These are phyloP conservation scores for Amblyraja radiata DNA, from an alignment of 2,797 vertebrate species.

Conservation along the genomic window DNA sequence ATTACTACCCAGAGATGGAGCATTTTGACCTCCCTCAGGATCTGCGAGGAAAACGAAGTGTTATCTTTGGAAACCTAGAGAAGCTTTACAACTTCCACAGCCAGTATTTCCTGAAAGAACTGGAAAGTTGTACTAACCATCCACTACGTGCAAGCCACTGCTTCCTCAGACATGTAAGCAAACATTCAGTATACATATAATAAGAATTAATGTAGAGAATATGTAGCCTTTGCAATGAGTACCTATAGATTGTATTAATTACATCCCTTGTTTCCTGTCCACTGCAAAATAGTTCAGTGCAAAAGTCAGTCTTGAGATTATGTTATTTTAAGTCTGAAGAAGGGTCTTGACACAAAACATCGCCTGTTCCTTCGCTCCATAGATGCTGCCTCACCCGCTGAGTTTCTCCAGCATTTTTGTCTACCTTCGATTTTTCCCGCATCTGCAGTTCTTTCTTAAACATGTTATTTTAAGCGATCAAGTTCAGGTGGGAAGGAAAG, in stretches of 20 bases:
- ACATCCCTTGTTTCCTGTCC: neutral
- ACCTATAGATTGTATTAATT: neutral
- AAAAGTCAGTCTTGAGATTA: neutral
- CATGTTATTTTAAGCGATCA: neutral
- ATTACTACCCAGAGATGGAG: conserved; percentile 92
- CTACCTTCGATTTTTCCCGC: too few species aligned
- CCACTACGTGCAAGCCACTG: conserved; percentile 81
- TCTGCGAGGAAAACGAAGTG: conserved; percentile 77
- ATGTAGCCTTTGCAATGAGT: neutral
- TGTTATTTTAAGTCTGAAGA: neutral
- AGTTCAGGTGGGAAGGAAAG: neutral
- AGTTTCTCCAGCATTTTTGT: too few species aligned
- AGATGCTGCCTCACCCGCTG: too few species aligned
- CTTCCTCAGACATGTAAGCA: conserved; percentile 83
- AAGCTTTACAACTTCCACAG: conserved; percentile 87
- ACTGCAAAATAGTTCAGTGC: neutral
- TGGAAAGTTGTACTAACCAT: conserved; percentile 85
- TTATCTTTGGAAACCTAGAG: conserved; percentile 91
- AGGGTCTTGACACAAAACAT: too few species aligned
- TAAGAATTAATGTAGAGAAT: neutral
- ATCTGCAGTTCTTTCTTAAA: too few species aligned
- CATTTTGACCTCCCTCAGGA: conserved; percentile 80
- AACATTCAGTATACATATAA: neutral
- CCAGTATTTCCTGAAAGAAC: conserved; percentile 85
- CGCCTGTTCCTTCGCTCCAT: too few species aligned